phyloP scores from a whole-genome alignment of 2,113 vertebrate species.

The Neofelis nebulosa region DNA sequence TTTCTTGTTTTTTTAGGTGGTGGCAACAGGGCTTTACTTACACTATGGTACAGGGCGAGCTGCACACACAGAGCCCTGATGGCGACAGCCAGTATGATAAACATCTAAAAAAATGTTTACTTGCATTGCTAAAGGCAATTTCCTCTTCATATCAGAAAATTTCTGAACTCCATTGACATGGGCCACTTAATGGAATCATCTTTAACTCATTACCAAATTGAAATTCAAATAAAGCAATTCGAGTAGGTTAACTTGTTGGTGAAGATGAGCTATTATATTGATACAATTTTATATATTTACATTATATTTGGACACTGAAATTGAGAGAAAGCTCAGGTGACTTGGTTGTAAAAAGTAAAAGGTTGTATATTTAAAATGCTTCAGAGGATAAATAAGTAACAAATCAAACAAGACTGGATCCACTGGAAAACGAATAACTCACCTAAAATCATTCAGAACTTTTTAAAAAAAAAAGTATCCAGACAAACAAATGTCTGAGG shows the following conservation, averaged over 20 bases:
- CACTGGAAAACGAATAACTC: neutral
- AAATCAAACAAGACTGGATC: fast-evolving
- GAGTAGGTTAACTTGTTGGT: neutral
- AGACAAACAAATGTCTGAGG: neutral
- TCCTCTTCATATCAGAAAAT: neutral
- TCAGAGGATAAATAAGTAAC: neutral
- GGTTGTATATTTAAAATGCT: neutral
- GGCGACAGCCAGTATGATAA: neutral
- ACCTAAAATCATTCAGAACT: neutral
- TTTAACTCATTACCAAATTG: neutral
- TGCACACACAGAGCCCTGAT: neutral
- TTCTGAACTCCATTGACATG: neutral
- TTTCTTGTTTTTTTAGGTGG: neutral
- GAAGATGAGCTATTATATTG: neutral
- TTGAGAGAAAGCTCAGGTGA: neutral
- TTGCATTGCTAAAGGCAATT: neutral
- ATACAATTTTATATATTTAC: neutral
- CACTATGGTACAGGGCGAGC: neutral
- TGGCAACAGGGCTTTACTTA: neutral
- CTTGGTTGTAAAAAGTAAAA: neutral
- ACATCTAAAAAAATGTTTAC: neutral
- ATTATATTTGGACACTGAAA: neutral
- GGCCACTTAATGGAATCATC: neutral
- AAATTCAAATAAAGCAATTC: neutral
- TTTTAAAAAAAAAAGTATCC: neutral